These are phyloP conservation scores for Arvicanthis niloticus DNA, from an alignment of 2,113 vertebrate genomes.

Conservation along the genomic window DNA sequence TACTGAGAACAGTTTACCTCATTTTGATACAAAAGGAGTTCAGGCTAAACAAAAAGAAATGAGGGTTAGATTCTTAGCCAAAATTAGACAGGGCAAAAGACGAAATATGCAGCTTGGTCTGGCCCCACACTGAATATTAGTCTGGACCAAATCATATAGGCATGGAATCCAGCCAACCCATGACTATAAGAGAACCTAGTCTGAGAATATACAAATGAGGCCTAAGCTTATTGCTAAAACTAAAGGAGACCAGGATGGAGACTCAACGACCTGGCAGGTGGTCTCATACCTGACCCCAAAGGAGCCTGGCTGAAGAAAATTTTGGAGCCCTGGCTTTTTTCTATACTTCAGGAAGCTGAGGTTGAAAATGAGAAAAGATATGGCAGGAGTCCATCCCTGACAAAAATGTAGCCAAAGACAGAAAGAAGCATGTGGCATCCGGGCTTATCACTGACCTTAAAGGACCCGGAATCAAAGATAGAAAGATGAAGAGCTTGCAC, in stretches of 20 bases:
- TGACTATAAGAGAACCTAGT: not conserved
- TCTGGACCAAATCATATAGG: not conserved
- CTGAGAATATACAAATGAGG: not conserved
- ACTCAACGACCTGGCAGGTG: not conserved
- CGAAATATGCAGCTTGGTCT: not conserved
- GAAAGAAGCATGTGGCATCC: not conserved
- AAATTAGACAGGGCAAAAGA: not conserved
- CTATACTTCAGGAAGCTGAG: not conserved
- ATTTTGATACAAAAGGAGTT: not conserved
- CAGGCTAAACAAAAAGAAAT: not conserved
- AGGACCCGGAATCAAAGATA: not conserved
- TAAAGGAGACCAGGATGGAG: not conserved
- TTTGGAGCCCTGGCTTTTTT: not conserved
- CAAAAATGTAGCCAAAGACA: not conserved
- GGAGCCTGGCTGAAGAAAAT: not conserved
- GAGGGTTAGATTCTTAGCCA: not conserved
- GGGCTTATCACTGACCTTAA: not conserved
- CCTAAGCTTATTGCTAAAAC: not conserved
- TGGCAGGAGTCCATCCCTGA: not conserved
- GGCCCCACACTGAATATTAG: not conserved
- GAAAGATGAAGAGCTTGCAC: not conserved
- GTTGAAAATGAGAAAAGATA: not conserved
- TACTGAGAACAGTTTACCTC: not conserved
- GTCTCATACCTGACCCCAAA: not conserved
- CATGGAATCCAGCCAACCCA: not conserved